Evolutionary conservation across 2,797 vertebrate genomes (phyloP).

Genomic region (Echeneis naucrates): DNA sequence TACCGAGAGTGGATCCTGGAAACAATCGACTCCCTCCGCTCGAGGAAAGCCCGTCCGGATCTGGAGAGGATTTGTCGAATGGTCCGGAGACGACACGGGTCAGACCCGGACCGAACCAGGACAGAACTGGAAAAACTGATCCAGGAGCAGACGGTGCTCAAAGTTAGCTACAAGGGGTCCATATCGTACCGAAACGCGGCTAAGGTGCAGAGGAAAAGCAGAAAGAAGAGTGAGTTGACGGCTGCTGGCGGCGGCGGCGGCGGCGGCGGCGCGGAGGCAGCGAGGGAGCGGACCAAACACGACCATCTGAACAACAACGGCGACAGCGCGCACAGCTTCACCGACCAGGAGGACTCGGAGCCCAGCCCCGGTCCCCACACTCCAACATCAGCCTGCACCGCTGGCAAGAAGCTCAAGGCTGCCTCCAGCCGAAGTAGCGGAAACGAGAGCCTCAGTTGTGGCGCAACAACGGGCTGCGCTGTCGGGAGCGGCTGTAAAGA

Average conservation of each 20-base stretch:
- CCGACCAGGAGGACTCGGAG: constrained; percentile 77
- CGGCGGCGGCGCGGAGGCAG: constrained; percentile 65
- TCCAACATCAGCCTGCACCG: constrained; percentile 53
- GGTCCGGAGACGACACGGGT: constrained; percentile 92
- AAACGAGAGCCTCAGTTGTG: constrained; percentile 74
- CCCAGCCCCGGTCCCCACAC: constrained; percentile 66
- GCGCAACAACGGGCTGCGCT: constrained; percentile 76
- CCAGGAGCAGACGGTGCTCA: constrained; percentile 91
- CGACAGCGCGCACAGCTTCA: constrained; percentile 82
- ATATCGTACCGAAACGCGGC: constrained; percentile 92
- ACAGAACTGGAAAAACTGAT: constrained; percentile 93
- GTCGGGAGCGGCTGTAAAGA: constrained; percentile 73
- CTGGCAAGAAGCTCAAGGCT: constrained; percentile 55
- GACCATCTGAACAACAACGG: constrained; percentile 75
- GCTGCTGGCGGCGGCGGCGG: constrained; percentile 65
- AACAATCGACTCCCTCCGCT: constrained; percentile 93
- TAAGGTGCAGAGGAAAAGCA: constrained; percentile 89
- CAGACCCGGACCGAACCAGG: constrained; percentile 90
- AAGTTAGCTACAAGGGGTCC: constrained; percentile 94
- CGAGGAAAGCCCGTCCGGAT: constrained; percentile 92
- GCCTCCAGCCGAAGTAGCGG: constrained; percentile 66
- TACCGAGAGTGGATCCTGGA: constrained; percentile 93
- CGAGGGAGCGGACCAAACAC: constrained; percentile 73
- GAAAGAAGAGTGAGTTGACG: constrained; percentile 83
- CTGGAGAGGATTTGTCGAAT: constrained; percentile 93